Conservation (phyloP, 1,140 invertebrate species). For the Habropoda laboriosa region DNA sequence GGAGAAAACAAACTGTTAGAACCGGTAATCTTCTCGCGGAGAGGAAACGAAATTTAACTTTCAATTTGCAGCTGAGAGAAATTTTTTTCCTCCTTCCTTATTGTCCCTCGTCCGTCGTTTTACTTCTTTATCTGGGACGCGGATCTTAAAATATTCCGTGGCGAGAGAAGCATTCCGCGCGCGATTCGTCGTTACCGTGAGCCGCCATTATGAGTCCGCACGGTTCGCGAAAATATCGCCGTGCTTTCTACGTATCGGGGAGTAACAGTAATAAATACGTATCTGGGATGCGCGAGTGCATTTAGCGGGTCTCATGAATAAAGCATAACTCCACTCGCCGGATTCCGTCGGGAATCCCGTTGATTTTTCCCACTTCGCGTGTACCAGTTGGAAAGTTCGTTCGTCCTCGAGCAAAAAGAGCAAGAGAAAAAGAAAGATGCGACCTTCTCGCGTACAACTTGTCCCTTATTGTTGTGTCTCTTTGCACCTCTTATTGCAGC, state of each 20-base stretch:
- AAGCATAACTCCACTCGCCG: constrained; percentile 49
- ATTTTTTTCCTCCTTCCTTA: background rate
- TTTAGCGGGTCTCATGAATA: constrained; percentile 67
- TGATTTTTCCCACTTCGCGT: constrained; percentile 44
- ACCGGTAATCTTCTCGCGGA: constrained; percentile 6
- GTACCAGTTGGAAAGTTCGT: constrained; percentile 29
- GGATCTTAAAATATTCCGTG: constrained; percentile 33
- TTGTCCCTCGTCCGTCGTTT: background rate
- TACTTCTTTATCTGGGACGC: too few relatives aligned
- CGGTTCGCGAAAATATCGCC: constrained; percentile 45
- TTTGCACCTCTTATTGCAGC: constrained; percentile 37
- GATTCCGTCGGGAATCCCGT: constrained; percentile 44
- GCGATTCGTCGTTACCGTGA: background rate
- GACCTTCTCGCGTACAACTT: constrained; percentile 37
- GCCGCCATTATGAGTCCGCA: constrained; percentile 20
- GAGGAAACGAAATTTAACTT: constrained; percentile 30
- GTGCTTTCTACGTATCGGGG: constrained; percentile 4
- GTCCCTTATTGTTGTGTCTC: constrained; percentile 41
- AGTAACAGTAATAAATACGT: constrained; percentile 57
- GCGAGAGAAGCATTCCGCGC: background rate
- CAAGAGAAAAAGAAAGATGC: background rate
- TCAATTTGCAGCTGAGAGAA: constrained; percentile 18
- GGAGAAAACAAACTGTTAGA: background rate
- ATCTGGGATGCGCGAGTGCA: constrained; percentile 52
- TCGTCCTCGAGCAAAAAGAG: background rate